Evolutionary conservation across 2,113 vertebrate genomes (phyloP).

Genomic region (Labeo rohita): DNA sequence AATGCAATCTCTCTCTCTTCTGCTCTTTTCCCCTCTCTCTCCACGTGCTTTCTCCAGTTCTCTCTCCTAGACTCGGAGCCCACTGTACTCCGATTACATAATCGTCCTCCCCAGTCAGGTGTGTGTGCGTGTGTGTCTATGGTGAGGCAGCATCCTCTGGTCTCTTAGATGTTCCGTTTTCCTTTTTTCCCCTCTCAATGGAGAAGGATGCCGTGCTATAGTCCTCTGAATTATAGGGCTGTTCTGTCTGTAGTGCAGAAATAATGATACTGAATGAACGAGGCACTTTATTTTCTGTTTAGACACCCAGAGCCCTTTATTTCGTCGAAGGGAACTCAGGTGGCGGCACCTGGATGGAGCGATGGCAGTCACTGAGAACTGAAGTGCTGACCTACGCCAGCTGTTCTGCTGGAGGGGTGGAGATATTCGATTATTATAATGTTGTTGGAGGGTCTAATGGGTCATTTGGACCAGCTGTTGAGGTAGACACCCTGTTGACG

Average conservation of each 20-base stretch:
- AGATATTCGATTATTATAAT: neutral
- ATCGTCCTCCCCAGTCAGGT: slow-evolving; percentile 43
- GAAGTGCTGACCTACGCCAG: neutral
- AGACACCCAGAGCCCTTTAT: slow-evolving; percentile 1
- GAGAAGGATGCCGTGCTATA: neutral
- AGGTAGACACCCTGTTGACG: neutral
- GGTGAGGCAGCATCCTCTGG: slow-evolving; percentile 32
- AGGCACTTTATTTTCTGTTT: neutral
- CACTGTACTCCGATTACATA: slow-evolving; percentile 53
- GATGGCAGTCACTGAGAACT: neutral
- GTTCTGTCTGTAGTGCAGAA: slow-evolving; percentile 12
- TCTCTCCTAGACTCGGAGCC: slow-evolving; percentile 51
- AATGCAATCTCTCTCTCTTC: neutral
- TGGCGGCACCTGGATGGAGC: slow-evolving; percentile 5
- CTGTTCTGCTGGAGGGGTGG: neutral
- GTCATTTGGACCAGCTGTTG: slow-evolving; percentile 2
- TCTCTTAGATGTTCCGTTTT: slow-evolving; percentile 23
- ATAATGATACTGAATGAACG: slow-evolving; percentile 17
- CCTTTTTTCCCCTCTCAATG: neutral
- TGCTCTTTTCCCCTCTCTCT: neutral
- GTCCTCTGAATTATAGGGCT: slow-evolving; percentile 27
- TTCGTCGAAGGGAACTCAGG: neutral
- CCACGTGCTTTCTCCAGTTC: slow-evolving; percentile 26
- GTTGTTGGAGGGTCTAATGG: neutral
- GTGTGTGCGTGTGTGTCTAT: slow-evolving; percentile 60